These are phyloP conservation scores for Smithornis capensis DNA, from an alignment of 2,113 vertebrate species.

Conservation along the genomic window DNA sequence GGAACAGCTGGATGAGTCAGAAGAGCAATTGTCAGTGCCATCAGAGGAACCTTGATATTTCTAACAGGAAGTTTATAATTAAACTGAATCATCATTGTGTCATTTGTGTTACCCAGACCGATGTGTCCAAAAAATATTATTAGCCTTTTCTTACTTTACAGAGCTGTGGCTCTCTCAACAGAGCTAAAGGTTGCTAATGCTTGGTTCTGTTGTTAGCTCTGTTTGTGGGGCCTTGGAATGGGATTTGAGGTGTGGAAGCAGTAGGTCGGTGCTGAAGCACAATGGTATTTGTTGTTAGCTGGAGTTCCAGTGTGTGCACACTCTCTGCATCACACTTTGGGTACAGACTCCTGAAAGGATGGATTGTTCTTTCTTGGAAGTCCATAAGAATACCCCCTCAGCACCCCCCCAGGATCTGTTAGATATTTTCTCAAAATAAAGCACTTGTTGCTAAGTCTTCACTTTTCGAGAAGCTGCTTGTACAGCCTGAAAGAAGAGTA, in stretches of 20 bases:
- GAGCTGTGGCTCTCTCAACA: background rate
- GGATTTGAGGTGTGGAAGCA: background rate
- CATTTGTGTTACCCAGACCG: background rate
- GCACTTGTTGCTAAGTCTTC: background rate
- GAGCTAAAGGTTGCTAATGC: background rate
- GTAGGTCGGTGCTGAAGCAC: background rate
- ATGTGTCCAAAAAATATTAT: background rate
- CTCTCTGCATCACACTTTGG: background rate
- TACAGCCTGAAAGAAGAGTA: background rate
- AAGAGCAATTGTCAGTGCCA: background rate
- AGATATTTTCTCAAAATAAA: background rate
- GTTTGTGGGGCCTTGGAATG: background rate
- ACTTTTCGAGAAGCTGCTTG: background rate
- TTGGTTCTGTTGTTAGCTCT: background rate
- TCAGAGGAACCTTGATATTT: background rate
- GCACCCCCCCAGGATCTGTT: background rate
- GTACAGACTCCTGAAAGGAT: background rate
- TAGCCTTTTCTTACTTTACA: background rate
- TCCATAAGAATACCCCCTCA: background rate
- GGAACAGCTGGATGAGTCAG: constrained; percentile 43
- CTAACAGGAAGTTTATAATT: constrained; percentile 13
- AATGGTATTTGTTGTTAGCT: background rate
- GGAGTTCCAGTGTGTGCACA: background rate
- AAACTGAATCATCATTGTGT: background rate
- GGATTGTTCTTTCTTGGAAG: background rate